Conservation (phyloP, 2,113 vertebrate species). For the Cacatua alba region DNA sequence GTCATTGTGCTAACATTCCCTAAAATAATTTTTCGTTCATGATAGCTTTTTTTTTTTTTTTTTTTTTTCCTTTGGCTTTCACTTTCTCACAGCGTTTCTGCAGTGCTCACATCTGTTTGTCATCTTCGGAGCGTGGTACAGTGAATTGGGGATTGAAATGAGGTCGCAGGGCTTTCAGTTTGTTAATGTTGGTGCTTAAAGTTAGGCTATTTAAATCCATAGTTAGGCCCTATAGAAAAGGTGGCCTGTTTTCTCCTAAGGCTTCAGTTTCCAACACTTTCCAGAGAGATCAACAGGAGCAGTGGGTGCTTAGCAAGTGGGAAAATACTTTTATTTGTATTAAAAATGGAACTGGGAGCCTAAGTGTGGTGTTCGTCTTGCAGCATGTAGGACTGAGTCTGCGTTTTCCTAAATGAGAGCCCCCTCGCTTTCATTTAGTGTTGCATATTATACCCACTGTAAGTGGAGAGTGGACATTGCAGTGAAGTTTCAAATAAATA, state of each 20-base stretch:
- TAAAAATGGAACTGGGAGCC: neutral
- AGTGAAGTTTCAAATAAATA: neutral
- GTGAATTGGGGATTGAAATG: neutral
- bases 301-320: neutral
- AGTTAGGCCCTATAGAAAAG: conserved; percentile 2
- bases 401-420: neutral
- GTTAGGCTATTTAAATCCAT: neutral
- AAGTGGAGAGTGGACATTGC: neutral
- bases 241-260: neutral
- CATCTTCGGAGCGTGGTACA: neutral
- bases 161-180: neutral
- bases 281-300: neutral
- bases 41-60: neutral
- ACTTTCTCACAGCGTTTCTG: neutral
- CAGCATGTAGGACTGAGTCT: too few species aligned
- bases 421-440: neutral
- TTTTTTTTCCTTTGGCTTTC: neutral
- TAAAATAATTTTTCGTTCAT: neutral
- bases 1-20: neutral
- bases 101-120: neutral
- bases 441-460: neutral
- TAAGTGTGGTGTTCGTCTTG: neutral
- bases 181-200: neutral
- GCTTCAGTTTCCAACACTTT: neutral
- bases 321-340: neutral